phyloP scores from a whole-genome alignment of 2,113 vertebrate species.

The Nyctibius bracteatus region DNA sequence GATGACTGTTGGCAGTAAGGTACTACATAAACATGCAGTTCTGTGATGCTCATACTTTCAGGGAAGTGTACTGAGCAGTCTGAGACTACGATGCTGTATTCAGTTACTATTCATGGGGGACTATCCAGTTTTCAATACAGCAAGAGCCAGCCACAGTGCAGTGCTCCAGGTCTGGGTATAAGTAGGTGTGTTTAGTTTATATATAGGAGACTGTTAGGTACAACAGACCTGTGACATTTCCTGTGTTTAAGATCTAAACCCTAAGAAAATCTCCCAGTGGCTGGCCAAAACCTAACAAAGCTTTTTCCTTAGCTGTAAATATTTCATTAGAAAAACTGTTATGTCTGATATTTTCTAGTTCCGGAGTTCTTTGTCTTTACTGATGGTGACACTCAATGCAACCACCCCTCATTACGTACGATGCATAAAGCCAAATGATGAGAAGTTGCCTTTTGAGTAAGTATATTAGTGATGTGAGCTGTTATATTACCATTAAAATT shows the following conservation, averaged over 20 bases:
- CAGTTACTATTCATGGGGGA: rapidly evolving
- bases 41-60: rapidly evolving
- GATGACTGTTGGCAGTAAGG: constrained; percentile 91
- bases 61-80: not conserved
- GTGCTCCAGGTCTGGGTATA: not conserved
- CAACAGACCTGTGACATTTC: not conserved
- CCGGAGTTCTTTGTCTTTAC: constrained; percentile 86
- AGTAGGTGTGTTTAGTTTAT: not conserved
- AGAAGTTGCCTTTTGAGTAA: constrained; percentile 93
- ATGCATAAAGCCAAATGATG: constrained; percentile 97
- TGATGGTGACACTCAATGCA: constrained; percentile 94
- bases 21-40: not conserved
- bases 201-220: not conserved
- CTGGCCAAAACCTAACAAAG: not conserved
- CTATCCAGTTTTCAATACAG: not conserved
- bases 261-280: not conserved
- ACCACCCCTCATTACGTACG: constrained; percentile 96
- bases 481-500: not conserved
- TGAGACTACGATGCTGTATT: not conserved
- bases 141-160: not conserved
- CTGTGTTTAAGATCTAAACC: not conserved
- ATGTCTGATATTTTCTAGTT: constrained; percentile 74
- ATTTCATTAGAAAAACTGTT: not conserved
- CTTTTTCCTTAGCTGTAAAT: not conserved
- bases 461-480: constrained; percentile 31